phyloP scores from a whole-genome alignment of 2,888 invertebrate genomes.

The Cheilosia impressa region DNA sequence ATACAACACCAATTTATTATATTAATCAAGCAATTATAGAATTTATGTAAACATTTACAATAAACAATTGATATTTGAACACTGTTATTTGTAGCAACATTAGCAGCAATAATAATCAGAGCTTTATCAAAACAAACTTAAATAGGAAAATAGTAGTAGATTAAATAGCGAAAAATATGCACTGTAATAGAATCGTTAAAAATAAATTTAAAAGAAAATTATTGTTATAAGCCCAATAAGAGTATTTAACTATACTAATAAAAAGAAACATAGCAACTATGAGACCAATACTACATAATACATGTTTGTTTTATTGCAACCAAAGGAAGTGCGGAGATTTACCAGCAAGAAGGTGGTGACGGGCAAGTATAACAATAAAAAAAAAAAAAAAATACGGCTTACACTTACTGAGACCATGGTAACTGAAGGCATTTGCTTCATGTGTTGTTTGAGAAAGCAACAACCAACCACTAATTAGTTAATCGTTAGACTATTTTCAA shows the following conservation, averaged over 20 bases:
- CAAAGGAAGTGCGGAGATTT: too few relatives aligned
- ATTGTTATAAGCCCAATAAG: neutral
- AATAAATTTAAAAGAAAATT: neutral
- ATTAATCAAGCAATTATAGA: conserved; percentile 9
- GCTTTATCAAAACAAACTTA: conserved; percentile 24
- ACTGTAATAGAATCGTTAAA: conserved; percentile 3
- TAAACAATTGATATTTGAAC: conserved; percentile 12
- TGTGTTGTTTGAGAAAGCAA: too few relatives aligned
- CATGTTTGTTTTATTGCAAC: too few relatives aligned
- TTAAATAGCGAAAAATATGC: neutral
- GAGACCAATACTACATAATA: conserved; percentile 26
- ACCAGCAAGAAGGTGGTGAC: too few relatives aligned
- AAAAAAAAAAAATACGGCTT: too few relatives aligned
- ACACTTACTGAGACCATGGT: too few relatives aligned
- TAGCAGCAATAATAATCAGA: conserved; percentile 37
- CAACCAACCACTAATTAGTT: too few relatives aligned
- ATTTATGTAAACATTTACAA: conserved; percentile 7
- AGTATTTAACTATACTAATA: neutral
- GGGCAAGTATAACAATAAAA: too few relatives aligned
- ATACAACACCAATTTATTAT: conserved; percentile 15
- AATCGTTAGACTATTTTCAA: too few relatives aligned
- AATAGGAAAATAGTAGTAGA: conserved; percentile 3
- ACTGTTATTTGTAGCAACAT: neutral
- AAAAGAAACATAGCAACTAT: conserved; percentile 2
- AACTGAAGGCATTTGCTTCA: too few relatives aligned